Percentiles rank a stretch among this genome's conserved stretches.
Evolutionary conservation across 2,113 vertebrate species (phyloP).

Genomic region (Brienomyrus longianalis): DNA sequence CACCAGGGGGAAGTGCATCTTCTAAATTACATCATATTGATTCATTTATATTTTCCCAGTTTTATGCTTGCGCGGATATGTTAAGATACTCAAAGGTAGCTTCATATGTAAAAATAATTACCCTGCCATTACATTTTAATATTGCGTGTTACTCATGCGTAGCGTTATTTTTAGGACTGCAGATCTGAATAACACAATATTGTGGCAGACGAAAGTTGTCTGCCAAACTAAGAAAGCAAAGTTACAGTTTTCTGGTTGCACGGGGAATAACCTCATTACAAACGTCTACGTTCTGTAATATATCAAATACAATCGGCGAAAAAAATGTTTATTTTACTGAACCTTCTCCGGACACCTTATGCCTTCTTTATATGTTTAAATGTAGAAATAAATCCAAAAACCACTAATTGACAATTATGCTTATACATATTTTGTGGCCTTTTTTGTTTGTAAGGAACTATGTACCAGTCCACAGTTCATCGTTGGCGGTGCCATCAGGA

Average conservation of each 20-base stretch:
- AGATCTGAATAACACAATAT: not conserved
- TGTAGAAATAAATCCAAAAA: not conserved
- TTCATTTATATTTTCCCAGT: not conserved
- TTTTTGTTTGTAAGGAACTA: slow-evolving; percentile 21
- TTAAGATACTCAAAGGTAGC: not conserved
- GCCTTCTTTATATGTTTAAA: not conserved
- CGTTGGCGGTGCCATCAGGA: slow-evolving; percentile 25
- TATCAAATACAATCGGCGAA: not conserved
- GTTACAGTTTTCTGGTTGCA: not conserved
- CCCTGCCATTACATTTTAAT: not conserved
- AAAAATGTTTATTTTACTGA: not conserved
- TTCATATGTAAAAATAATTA: not conserved
- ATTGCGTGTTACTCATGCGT: not conserved
- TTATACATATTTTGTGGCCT: not conserved
- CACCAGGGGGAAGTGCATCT: not conserved
- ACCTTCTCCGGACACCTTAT: not conserved
- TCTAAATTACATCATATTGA: not conserved
- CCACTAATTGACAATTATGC: not conserved
- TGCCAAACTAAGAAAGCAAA: not conserved
- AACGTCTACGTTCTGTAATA: not conserved
- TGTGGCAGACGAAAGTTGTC: not conserved
- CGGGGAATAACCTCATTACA: not conserved
- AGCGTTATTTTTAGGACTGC: not conserved
- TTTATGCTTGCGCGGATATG: not conserved
- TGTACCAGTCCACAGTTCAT: slow-evolving; percentile 27